A percentile compares a stretch with the other conserved stretches of the same genome.
Evolutionary conservation across 1,140 invertebrate species (phyloP).

Genomic region (Trypoxylus dichotomus): DNA sequence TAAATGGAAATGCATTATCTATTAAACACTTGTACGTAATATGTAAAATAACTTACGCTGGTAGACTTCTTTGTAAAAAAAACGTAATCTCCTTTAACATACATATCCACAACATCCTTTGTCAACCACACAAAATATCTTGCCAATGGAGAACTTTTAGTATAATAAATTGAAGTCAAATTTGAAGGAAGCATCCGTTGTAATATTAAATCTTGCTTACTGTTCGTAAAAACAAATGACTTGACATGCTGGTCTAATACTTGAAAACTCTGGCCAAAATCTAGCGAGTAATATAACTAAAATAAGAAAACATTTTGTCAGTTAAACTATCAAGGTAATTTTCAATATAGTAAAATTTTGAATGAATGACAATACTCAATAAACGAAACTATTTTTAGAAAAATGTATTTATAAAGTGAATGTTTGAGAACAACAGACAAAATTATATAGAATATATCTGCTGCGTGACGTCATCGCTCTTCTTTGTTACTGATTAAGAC

Average conservation of each 20-base stretch:
- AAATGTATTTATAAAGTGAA: no score
- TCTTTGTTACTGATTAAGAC: no score
- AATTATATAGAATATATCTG: no score
- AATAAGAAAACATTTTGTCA: conserved; percentile 31
- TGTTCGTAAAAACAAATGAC: conserved; percentile 70
- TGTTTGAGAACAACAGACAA: no score
- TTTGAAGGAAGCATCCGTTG: conserved; percentile 68
- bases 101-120: conserved; percentile 76
- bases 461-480: no score
- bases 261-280: conserved; percentile 74
- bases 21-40: no score
- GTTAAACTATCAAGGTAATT: conserved; percentile 30
- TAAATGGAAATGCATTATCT: no score
- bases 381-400: not conserved
- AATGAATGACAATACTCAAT: not conserved
- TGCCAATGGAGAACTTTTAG: conserved; percentile 51
- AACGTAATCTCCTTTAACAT: conserved; percentile 80
- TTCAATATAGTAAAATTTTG: not conserved
- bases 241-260: conserved; percentile 73
- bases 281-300: conserved; percentile 74
- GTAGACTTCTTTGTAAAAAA: conserved; percentile 72
- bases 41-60: conserved; percentile 51
- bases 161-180: conserved; percentile 63
- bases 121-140: conserved; percentile 56
- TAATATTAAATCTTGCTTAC: conserved; percentile 62